Conservation (phyloP, 2,888 invertebrate genomes). For the Heliconius cydno region DNA sequence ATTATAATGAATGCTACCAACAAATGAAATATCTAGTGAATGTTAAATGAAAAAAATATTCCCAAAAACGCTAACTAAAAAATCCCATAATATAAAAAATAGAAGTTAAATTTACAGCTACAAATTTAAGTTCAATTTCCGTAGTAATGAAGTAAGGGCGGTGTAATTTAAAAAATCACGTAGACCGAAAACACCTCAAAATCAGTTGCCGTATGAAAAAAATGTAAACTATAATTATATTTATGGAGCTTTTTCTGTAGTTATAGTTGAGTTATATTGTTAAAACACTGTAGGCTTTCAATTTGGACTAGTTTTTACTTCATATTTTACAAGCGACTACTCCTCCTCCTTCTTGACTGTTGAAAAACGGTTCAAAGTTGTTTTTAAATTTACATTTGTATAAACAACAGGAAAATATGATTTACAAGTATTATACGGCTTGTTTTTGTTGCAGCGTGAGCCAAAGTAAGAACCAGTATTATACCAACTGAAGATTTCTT, state of each 20-base stretch:
- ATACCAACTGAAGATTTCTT: background rate
- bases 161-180: slow-evolving; percentile 15
- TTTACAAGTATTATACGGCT: background rate
- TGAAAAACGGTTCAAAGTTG: slow-evolving; percentile 9
- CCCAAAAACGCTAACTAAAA: background rate
- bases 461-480: background rate
- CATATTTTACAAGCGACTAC: slow-evolving; percentile 34
- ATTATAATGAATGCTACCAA: background rate
- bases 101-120: background rate
- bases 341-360: slow-evolving; percentile 17
- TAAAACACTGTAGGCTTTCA: slow-evolving; percentile 30
- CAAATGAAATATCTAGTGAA: background rate
- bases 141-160: background rate
- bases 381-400: background rate
- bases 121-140: background rate
- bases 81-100: background rate
- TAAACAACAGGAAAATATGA: slow-evolving; percentile 14
- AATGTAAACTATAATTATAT: background rate
- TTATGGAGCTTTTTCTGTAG: slow-evolving; percentile 10
- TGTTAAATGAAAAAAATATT: background rate
- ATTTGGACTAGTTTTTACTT: slow-evolving; percentile 35
- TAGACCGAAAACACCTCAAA: slow-evolving; percentile 22
- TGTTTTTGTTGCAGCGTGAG: background rate
- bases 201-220: slow-evolving; percentile 18
- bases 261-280: slow-evolving; percentile 18